A percentile compares a stretch with the other conserved stretches of the same genome.
Conservation (phyloP, 2,113 vertebrate species). For the Pomatostomus ruficeps region DNA sequence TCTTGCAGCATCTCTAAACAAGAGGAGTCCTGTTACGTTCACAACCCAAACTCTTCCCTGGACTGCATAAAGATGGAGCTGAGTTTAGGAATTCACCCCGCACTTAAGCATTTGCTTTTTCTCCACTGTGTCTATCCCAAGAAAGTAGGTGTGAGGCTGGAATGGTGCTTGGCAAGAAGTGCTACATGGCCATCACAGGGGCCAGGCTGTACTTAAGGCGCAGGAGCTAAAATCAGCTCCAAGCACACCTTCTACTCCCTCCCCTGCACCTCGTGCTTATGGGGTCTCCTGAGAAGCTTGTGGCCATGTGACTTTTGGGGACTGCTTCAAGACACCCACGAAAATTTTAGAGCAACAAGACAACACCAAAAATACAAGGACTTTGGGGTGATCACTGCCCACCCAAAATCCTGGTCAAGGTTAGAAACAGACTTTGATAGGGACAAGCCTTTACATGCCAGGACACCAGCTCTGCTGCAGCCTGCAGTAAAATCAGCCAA, state of each 20-base stretch:
- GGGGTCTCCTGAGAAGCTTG: rapidly evolving
- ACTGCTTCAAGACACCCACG: not conserved
- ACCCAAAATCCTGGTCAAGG: not conserved
- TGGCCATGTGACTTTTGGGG: not conserved
- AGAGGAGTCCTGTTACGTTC: not conserved
- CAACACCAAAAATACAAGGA: not conserved
- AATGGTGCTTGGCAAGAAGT: not conserved
- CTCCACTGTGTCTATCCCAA: not conserved
- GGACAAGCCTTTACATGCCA: not conserved
- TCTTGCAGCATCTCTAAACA: not conserved
- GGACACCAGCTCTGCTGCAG: not conserved
- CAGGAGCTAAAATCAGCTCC: not conserved
- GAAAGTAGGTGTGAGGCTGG: not conserved
- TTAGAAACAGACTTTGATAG: not conserved
- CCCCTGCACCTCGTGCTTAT: not conserved
- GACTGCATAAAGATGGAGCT: not conserved
- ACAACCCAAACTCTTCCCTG: not conserved
- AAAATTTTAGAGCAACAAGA: not conserved
- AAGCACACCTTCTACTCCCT: not conserved
- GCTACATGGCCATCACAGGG: not conserved
- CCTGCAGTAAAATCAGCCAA: not conserved
- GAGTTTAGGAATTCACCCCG: not conserved
- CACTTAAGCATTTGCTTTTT: not conserved
- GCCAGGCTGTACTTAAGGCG: not conserved
- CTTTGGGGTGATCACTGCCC: rapidly evolving